Percentiles rank a stretch among this genome's conserved stretches.
Evolutionary conservation across 2,113 vertebrate species (phyloP).

Genomic region (Myiozetetes cayanensis): DNA sequence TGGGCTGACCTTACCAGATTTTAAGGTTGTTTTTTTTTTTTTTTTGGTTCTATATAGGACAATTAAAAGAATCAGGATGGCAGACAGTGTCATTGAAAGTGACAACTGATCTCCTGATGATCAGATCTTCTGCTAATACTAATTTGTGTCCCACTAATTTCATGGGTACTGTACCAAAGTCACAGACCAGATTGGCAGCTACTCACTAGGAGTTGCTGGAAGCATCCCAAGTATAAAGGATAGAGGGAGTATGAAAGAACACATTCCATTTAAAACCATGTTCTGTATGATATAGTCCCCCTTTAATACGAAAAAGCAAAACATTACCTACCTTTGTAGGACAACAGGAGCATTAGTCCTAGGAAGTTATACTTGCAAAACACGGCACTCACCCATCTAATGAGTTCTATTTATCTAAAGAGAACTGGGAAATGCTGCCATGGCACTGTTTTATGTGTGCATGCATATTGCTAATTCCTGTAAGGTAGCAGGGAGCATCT

Average conservation of each 20-base stretch:
- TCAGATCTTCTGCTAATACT: neutral
- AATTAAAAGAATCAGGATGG: neutral
- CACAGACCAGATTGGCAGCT: neutral
- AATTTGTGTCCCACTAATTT: neutral
- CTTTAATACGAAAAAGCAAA: neutral
- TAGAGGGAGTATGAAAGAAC: neutral
- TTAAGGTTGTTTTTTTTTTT: neutral
- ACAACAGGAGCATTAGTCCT: neutral
- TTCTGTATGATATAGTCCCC: neutral
- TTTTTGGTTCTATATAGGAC: neutral
- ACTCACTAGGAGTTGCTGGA: neutral
- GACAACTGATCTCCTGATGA: neutral
- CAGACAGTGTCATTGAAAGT: neutral
- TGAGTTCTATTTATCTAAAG: neutral
- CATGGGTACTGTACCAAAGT: neutral
- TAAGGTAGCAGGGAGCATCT: neutral
- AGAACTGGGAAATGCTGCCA: neutral
- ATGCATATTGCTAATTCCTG: neutral
- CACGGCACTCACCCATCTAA: neutral
- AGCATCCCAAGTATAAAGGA: neutral
- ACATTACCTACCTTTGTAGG: neutral
- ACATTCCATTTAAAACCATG: neutral
- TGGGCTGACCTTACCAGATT: neutral
- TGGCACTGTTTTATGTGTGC: neutral
- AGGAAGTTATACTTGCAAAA: neutral